Conservation (phyloP, 2,797 vertebrate genomes). For the Spinibarbus caldwelli region DNA sequence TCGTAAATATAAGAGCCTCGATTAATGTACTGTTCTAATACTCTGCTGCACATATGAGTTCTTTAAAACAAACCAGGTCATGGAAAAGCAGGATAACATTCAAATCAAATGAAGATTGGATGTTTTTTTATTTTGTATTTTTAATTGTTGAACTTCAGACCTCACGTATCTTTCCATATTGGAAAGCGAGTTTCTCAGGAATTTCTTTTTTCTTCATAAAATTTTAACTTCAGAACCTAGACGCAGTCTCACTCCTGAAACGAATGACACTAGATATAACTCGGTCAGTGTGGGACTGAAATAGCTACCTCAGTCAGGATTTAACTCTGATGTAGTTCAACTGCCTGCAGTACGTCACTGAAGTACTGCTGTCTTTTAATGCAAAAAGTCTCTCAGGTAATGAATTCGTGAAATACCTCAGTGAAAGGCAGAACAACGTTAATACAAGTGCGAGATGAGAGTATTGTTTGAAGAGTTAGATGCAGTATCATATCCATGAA, state of each 20-base stretch:
- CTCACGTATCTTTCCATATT: constrained; percentile 72
- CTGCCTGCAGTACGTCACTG: constrained; percentile 26
- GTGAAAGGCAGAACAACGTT: constrained; percentile 26
- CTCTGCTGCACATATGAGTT: constrained; percentile 25
- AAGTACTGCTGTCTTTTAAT: constrained; percentile 38
- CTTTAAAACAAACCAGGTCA: constrained; percentile 37
- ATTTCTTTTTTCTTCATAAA: constrained; percentile 59
- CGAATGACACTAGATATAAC: constrained; percentile 49
- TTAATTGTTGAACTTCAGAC: constrained; percentile 65
- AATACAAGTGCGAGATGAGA: constrained; percentile 41
- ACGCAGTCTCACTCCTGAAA: constrained; percentile 50
- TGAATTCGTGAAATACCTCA: constrained; percentile 36
- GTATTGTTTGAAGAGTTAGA: constrained; percentile 19
- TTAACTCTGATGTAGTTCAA: constrained; percentile 44
- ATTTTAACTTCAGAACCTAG: constrained; percentile 54
- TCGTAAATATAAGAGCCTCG: constrained; percentile 42
- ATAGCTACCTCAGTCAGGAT: constrained; percentile 61
- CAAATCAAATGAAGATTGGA: constrained; percentile 39
- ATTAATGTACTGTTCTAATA: constrained; percentile 45
- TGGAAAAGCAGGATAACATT: constrained; percentile 35
- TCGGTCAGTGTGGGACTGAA: constrained; percentile 51
- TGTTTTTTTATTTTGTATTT: constrained; percentile 21
- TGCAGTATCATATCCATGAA: constrained; percentile 20
- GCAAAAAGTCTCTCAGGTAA: constrained; percentile 55
- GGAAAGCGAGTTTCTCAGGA: constrained; percentile 70